Base-by-base conservation (phyloP, 2,888 invertebrate species). In the Polia nebulosa region DNA sequence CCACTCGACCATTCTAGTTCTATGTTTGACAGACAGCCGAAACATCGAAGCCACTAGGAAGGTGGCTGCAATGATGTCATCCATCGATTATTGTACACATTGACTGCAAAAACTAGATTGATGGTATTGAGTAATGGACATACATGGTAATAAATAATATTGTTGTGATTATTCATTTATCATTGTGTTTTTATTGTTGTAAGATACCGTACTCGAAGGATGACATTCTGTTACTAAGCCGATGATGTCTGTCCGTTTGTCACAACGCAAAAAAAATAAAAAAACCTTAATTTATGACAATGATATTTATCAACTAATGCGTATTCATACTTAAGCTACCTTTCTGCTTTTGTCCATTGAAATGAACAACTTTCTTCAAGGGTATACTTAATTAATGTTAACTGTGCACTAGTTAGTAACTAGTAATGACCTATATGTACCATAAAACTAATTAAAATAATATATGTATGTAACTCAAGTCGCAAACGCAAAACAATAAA, bases 61-160 rank as follows among this genome's bases (percentile, higher is more conserved):
- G 80, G 76, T 75, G 39, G 27, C 41, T 29, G 0, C 22, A 6
- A 25, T 77, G 77, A 77, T 59, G 70, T 80, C 77, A 77, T 70
- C 25, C 17, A 36, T 39, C 32, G 39, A 15, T 52, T 58, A 32
- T 60, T 27, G 58, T 60, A 78, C 57, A 78, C 22, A 47, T 45
- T 27, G 32, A 20, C 17, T 27, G 13, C 55, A 77, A 76, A 77
- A 77, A 77, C n/a, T 70, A 59, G 58, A 77, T 80, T 76, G 64
- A 80, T 80, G 51, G 59, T 77, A 59, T 65, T 76, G 64, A 65
- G 34, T 61, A 45, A 20, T 51, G 11, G 55, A 41, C 57, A 45
- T 64, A 76, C 25, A 75, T 60, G 68, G 57, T 22, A 45, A 62
- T 69, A 41, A 39, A 44, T 15, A n/a, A n/a, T 55, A 15, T 36